Conservation (phyloP, 1,140 invertebrate genomes). For the Brevipalpus yothersi region DNA sequence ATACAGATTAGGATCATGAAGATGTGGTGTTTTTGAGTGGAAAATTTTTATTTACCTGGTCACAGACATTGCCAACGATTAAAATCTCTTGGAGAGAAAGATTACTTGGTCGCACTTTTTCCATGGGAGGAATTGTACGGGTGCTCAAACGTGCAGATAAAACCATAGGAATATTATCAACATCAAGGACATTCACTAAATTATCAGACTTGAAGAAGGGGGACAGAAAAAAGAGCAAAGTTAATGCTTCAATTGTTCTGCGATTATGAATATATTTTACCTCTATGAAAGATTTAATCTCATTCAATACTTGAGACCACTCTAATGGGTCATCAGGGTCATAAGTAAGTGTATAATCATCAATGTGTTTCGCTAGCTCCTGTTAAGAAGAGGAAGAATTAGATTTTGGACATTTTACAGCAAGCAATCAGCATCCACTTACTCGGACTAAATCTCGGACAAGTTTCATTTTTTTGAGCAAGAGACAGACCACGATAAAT, state of each 20-base stretch:
- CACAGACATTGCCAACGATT: conserved; percentile 72
- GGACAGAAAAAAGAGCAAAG: conserved; percentile 2
- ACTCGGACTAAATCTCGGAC: conserved; percentile 64
- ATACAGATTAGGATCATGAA: neutral
- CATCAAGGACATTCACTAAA: conserved; percentile 57
- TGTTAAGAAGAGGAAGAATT: conserved; percentile 13
- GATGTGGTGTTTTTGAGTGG: neutral
- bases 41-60: conserved; percentile 32
- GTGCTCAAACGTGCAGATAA: conserved; percentile 39
- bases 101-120: conserved; percentile 41
- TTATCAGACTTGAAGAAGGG: conserved; percentile 63
- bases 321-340: conserved; percentile 89
- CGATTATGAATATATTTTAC: conserved; percentile 7
- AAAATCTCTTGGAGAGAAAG: conserved; percentile 75
- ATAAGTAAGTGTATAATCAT: conserved; percentile 79
- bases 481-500: conserved; percentile 83
- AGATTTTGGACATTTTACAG: neutral
- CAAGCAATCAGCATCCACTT: conserved; percentile 10
- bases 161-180: conserved; percentile 22
- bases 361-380: conserved; percentile 51
- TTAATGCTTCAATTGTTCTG: neutral
- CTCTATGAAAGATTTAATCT: conserved; percentile 81
- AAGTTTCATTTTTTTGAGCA: conserved; percentile 80
- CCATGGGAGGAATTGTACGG: conserved; percentile 57
- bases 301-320: conserved; percentile 77